These are phyloP conservation scores for Malacoraja senta DNA, from an alignment of 2,797 vertebrate species.

Conservation along the genomic window DNA sequence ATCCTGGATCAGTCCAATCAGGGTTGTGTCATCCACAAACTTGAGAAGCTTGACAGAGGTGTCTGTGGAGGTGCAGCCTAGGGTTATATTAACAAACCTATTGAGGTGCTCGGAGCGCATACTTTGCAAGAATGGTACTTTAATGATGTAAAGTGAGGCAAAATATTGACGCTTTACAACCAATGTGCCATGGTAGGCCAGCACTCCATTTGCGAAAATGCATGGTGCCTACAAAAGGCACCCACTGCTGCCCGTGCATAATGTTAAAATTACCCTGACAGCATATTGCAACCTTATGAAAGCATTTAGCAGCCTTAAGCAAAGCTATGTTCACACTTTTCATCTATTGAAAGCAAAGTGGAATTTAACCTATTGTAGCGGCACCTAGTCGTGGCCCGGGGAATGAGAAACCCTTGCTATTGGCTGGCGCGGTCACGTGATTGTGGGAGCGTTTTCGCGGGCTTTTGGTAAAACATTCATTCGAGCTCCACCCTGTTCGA, in stretches of 20 bases:
- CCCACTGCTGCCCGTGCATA: not conserved
- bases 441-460: too few relatives aligned
- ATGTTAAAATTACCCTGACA: not conserved
- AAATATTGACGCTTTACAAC: not conserved
- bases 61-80: too few relatives aligned
- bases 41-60: too few relatives aligned
- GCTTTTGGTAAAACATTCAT: too few relatives aligned
- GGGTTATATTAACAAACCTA: not conserved
- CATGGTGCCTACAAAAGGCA: not conserved
- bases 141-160: not conserved
- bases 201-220: not conserved
- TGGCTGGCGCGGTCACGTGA: too few relatives aligned
- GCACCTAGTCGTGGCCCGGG: too few relatives aligned
- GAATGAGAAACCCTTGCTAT: too few relatives aligned
- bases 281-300: not conserved
- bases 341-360: too few relatives aligned
- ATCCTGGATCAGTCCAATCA: too few relatives aligned
- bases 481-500: too few relatives aligned
- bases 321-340: not conserved
- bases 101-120: not conserved
- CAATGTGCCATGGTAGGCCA: not conserved
- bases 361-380: too few relatives aligned
- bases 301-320: not conserved
- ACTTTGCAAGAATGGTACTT: not conserved
- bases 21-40: too few relatives aligned